Evolutionary conservation across 2,888 invertebrate genomes (phyloP).

Genomic region (Mimas tiliae): DNA sequence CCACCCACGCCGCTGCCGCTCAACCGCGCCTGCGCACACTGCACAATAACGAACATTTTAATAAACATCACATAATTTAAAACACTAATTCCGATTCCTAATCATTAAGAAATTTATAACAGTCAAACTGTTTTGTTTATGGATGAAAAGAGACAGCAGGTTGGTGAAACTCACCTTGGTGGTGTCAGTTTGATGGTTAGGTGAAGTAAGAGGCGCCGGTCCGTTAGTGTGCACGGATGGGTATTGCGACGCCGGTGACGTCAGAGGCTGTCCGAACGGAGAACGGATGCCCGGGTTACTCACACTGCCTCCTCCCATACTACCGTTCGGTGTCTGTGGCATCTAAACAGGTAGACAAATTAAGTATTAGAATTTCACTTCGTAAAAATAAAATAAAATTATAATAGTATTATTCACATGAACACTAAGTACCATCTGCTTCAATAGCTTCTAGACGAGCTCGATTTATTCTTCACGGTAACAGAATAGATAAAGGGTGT

Average conservation of each 20-base stretch:
- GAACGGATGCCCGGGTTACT: conserved; percentile 88
- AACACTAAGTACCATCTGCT: too few relatives aligned
- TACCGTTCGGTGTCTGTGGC: conserved; percentile 83
- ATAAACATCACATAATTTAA: too few relatives aligned
- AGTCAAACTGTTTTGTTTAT: too few relatives aligned
- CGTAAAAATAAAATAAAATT: too few relatives aligned
- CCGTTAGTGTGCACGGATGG: conserved; percentile 86
- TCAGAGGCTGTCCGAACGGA: conserved; percentile 88
- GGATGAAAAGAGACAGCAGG: too few relatives aligned
- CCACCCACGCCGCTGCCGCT: conserved; percentile 58
- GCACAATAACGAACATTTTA: too few relatives aligned
- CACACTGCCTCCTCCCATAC: conserved; percentile 61
- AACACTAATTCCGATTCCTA: too few relatives aligned
- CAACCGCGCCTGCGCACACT: conserved; percentile 50
- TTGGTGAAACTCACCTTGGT: conserved; percentile 46
- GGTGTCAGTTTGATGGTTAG: conserved; percentile 83
- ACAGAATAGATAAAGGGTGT: too few relatives aligned
- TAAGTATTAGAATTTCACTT: conserved; percentile 35
- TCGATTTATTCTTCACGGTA: too few relatives aligned
- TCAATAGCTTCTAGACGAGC: too few relatives aligned
- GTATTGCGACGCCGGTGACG: conserved; percentile 85
- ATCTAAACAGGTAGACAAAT: conserved; percentile 46
- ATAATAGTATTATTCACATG: too few relatives aligned
- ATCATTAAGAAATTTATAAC: too few relatives aligned
- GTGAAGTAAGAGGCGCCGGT: conserved; percentile 81